phyloP scores from a whole-genome alignment of 2,113 vertebrate species.

The Tympanuchus pallidicinctus region DNA sequence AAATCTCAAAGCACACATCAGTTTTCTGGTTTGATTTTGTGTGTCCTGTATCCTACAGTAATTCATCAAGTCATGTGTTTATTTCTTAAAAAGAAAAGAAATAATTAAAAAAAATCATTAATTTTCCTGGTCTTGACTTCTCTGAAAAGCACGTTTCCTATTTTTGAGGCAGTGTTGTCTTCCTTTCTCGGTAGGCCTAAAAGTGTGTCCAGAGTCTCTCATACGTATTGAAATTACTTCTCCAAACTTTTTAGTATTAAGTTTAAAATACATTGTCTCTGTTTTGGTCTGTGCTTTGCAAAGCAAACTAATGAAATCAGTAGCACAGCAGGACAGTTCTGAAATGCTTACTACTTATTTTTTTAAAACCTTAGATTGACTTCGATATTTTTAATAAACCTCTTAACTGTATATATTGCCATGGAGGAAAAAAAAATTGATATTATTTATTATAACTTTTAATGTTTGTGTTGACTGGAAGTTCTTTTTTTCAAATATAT shows the following conservation, averaged over 20 bases:
- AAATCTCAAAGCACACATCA: not conserved
- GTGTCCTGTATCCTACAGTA: not conserved
- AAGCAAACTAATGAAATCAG: constrained; percentile 10
- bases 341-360: not conserved
- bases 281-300: not conserved
- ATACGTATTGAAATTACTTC: not conserved
- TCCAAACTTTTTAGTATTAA: not conserved
- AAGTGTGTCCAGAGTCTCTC: not conserved
- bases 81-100: not conserved
- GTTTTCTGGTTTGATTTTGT: not conserved
- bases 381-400: not conserved
- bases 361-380: not conserved
- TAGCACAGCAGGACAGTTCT: not conserved
- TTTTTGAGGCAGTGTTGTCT: not conserved
- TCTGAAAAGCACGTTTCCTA: not conserved
- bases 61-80: not conserved
- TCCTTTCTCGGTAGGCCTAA: not conserved
- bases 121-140: not conserved
- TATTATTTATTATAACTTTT: not conserved
- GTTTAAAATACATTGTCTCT: not conserved
- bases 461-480: not conserved
- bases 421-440: not conserved
- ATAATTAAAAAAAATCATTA: no score
- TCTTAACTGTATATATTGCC: not conserved
- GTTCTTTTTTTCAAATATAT: not conserved